Evolutionary conservation across 1,140 invertebrate species (phyloP).

Genomic region (Aphaenogaster ashmeadi): DNA sequence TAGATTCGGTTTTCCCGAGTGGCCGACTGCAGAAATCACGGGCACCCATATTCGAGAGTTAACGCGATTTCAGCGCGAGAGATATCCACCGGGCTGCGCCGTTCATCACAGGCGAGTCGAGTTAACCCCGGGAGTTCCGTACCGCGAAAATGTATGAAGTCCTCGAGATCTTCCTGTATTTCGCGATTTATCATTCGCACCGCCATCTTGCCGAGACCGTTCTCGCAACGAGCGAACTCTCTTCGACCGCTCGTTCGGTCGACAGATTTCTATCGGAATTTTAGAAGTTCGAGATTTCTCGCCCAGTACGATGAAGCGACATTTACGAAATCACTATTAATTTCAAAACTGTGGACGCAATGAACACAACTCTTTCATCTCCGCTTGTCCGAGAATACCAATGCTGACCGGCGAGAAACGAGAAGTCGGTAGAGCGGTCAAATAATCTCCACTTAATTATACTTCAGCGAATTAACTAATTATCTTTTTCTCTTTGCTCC

Average conservation of each 20-base stretch:
- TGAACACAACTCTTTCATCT: neutral
- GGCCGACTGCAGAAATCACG: conserved; percentile 47
- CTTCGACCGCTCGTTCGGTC: neutral
- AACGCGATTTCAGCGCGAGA: conserved; percentile 68
- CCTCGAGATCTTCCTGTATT: conserved; percentile 63
- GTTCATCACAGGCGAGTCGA: conserved; percentile 70
- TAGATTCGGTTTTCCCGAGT: conserved; percentile 47
- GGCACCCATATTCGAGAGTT: conserved; percentile 45
- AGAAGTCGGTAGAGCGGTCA: conserved; percentile 3
- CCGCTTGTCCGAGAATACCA: neutral
- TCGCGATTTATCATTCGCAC: conserved; percentile 70
- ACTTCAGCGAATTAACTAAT: conserved; percentile 77
- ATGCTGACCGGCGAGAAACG: conserved; percentile 1
- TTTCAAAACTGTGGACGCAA: neutral
- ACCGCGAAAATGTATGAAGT: conserved; percentile 73
- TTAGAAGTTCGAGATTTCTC: neutral
- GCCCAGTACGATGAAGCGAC: neutral
- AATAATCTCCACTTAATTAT: conserved; percentile 74
- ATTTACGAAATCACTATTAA: conserved; percentile 32
- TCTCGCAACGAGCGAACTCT: conserved; percentile 10
- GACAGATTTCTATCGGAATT: neutral
- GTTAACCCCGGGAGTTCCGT: conserved; percentile 63
- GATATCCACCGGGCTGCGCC: conserved; percentile 54
- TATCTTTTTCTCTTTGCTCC: conserved; percentile 66
- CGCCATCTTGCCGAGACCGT: conserved; percentile 59